phyloP scores from a whole-genome alignment of 92 coral and sea anemone species.

The Umimayanthus kanabou region DNA sequence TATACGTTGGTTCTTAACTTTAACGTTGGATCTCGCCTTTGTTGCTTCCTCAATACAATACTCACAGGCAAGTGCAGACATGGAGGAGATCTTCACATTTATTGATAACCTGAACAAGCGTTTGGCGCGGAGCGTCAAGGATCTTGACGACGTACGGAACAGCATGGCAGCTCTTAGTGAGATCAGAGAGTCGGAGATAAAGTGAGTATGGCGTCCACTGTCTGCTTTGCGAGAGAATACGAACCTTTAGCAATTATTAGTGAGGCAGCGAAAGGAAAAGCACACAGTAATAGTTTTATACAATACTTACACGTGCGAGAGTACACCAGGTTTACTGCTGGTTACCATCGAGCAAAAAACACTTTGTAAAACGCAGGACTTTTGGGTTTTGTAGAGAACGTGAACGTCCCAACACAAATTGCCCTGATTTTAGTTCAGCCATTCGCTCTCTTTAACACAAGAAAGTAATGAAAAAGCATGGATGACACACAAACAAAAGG shows the following conservation, averaged over 20 bases:
- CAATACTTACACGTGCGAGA: too few relatives aligned
- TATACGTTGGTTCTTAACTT: too few relatives aligned
- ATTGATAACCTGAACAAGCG: conserved; percentile 93
- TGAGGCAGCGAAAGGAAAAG: too few relatives aligned
- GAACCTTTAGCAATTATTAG: not conserved
- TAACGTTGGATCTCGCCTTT: not conserved
- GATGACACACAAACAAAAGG: too few relatives aligned
- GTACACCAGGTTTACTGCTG: too few relatives aligned
- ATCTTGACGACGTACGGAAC: conserved; percentile 97
- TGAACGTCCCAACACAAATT: not conserved
- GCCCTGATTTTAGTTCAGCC: too few relatives aligned
- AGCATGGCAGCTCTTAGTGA: conserved; percentile 98
- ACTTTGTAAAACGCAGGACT: too few relatives aligned
- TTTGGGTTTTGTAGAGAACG: not conserved
- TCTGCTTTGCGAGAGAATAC: not conserved
- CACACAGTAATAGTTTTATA: too few relatives aligned
- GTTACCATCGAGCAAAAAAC: too few relatives aligned
- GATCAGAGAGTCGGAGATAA: conserved; percentile 95
- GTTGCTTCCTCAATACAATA: not conserved
- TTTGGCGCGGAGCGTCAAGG: conserved; percentile 89
- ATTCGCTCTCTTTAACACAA: too few relatives aligned
- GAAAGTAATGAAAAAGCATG: too few relatives aligned
- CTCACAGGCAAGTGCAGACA: conserved; percentile 90
- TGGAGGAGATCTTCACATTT: conserved; percentile 97
- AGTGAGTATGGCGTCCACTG: conserved; percentile 53